These are phyloP conservation scores for Petrophora chlorosata DNA, from an alignment of 2,888 invertebrate species.

Conservation along the genomic window DNA sequence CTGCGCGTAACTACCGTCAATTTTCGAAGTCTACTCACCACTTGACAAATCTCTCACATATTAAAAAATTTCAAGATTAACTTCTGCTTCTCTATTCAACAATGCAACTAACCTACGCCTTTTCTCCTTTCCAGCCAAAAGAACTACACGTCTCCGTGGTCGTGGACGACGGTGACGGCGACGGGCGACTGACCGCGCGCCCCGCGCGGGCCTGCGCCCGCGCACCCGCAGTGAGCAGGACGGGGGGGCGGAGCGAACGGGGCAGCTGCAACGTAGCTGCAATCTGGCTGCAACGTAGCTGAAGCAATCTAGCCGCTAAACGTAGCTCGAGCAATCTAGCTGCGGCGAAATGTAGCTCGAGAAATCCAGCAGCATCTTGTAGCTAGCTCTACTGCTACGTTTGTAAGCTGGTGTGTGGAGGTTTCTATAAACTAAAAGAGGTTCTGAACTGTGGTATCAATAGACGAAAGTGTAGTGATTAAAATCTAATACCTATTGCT, in stretches of 20 bases:
- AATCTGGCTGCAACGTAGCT: neutral
- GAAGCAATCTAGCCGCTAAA: neutral
- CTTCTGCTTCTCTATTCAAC: too few relatives aligned
- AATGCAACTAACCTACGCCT: constrained; percentile 27
- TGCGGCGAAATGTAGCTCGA: neutral
- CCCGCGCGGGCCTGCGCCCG: constrained; percentile 81
- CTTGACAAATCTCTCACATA: too few relatives aligned
- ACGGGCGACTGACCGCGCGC: constrained; percentile 86
- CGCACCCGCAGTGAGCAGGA: constrained; percentile 66
- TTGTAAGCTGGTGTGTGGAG: too few relatives aligned
- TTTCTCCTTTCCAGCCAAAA: constrained; percentile 81
- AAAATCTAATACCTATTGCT: neutral
- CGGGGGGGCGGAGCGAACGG: constrained; percentile 27
- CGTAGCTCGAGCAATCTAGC: neutral
- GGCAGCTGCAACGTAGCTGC: neutral
- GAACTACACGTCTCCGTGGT: constrained; percentile 85
- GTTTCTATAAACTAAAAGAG: constrained; percentile 4
- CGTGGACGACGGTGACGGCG: constrained; percentile 86
- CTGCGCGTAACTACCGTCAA: too few relatives aligned
- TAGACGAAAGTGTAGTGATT: neutral
- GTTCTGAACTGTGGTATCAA: neutral
- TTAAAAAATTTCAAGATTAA: too few relatives aligned
- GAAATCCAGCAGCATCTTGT: too few relatives aligned
- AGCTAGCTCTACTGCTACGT: neutral
- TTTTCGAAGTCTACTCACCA: too few relatives aligned